phyloP scores from a whole-genome alignment of 2,797 vertebrate genomes.

The Chaenodraco wilsoni region DNA sequence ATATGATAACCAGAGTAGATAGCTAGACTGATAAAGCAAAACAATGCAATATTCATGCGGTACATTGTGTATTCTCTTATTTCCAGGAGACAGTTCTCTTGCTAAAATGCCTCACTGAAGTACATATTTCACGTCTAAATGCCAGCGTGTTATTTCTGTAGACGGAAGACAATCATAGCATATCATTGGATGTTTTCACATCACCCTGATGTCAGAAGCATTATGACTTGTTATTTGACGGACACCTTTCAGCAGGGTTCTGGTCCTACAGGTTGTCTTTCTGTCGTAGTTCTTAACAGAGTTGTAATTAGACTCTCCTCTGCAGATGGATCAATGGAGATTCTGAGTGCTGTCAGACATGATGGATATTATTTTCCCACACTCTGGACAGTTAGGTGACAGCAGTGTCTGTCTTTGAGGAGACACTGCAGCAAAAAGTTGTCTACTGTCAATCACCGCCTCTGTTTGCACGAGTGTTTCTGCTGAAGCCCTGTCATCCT shows the following conservation, averaged over 20 bases:
- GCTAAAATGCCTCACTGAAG: neutral
- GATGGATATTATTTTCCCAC: conserved; percentile 60
- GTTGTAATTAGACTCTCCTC: conserved; percentile 62
- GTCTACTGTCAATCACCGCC: conserved; percentile 57
- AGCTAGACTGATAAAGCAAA: too few species aligned
- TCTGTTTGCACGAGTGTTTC: conserved; percentile 39
- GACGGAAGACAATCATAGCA: neutral
- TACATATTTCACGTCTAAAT: neutral
- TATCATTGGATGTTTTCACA: neutral
- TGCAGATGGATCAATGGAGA: conserved; percentile 46
- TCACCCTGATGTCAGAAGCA: conserved; percentile 4
- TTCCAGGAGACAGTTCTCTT: neutral
- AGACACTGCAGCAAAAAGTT: conserved; percentile 44
- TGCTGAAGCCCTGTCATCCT: conserved; percentile 35
- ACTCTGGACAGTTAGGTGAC: conserved; percentile 56
- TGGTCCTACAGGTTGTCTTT: conserved; percentile 34
- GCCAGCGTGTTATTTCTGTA: neutral
- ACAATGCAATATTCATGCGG: neutral
- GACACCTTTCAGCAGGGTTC: neutral
- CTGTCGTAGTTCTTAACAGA: conserved; percentile 31
- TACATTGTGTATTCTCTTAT: neutral
- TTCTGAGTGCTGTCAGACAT: conserved; percentile 59
- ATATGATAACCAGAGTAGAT: neutral
- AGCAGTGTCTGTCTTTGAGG: conserved; percentile 52
- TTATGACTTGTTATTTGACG: conserved; percentile 4